These are phyloP conservation scores for Nomada flava DNA, from an alignment of 2,888 invertebrate genomes.

Conservation along the genomic window DNA sequence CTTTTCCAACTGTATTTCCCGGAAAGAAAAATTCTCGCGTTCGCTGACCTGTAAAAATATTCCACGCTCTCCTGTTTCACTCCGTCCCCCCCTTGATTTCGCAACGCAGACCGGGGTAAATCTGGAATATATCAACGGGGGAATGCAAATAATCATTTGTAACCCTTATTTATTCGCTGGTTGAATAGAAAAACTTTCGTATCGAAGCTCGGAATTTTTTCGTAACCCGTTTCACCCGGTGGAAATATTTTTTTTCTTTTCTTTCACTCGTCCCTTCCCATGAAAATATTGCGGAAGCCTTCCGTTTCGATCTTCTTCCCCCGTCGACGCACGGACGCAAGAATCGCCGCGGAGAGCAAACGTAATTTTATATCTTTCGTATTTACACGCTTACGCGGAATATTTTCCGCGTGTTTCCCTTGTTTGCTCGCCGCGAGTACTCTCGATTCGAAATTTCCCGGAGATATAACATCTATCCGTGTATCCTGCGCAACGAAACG, in stretches of 20 bases:
- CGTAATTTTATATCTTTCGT: constrained; percentile 30
- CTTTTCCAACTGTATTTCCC: constrained; percentile 48
- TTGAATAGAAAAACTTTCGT: not conserved
- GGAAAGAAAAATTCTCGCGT: constrained; percentile 39
- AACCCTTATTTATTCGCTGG: not conserved
- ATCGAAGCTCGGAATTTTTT: not conserved
- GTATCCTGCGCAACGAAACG: not conserved
- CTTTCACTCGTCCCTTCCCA: not conserved
- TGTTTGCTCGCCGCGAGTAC: constrained; percentile 4
- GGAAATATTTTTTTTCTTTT: not conserved
- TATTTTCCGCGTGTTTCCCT: constrained; percentile 4
- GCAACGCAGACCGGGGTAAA: too few species aligned
- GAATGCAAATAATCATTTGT: not conserved
- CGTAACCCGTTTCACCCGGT: not conserved
- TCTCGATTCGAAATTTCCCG: constrained; percentile 19
- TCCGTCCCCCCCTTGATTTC: too few species aligned
- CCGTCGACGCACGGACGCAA: constrained; percentile 4
- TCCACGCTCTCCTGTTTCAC: constrained; percentile 14
- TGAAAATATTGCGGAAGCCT: constrained; percentile 9
- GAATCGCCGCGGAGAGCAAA: constrained; percentile 21
- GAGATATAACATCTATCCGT: not conserved
- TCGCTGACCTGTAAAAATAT: constrained; percentile 46
- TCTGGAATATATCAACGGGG: too few species aligned
- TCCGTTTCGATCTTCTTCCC: constrained; percentile 4
- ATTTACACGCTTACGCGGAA: constrained; percentile 35